Percentiles rank a stretch among this genome's conserved stretches.
Conservation (phyloP, 2,888 invertebrate species). For the Meteorus colon region DNA sequence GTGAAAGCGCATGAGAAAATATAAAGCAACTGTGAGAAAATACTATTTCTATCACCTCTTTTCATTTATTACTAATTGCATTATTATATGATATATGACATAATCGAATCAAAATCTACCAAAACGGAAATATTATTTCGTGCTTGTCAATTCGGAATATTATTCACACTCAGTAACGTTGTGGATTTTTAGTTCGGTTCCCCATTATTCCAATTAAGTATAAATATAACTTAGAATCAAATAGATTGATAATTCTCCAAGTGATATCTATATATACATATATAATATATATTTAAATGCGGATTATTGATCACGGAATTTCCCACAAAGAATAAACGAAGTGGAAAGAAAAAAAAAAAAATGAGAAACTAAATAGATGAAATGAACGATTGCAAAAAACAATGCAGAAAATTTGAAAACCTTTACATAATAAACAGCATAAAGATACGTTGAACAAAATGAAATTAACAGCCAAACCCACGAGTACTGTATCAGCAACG, state of each 20-base stretch:
- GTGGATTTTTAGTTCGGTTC: no score
- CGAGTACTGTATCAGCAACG: background rate
- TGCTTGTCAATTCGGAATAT: no score
- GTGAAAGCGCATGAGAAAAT: no score
- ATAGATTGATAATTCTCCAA: background rate
- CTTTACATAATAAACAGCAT: background rate
- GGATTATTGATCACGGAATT: background rate
- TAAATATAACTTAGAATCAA: background rate
- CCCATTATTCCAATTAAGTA: no score
- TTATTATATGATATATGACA: no score
- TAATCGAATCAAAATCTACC: no score
- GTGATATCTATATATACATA: background rate
- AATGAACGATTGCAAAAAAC: background rate
- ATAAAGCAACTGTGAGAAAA: no score
- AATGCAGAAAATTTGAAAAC: background rate
- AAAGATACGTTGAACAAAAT: background rate
- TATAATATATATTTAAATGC: background rate
- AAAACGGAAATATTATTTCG: no score
- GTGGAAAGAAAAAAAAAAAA: background rate
- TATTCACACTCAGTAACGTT: no score
- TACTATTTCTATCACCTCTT: no score
- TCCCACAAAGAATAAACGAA: background rate
- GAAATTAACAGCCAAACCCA: background rate
- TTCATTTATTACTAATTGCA: no score
- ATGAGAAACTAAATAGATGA: background rate